These are phyloP conservation scores for Drosophila niveifrons DNA, from an alignment of 2,888 invertebrate genomes.

Conservation along the genomic window DNA sequence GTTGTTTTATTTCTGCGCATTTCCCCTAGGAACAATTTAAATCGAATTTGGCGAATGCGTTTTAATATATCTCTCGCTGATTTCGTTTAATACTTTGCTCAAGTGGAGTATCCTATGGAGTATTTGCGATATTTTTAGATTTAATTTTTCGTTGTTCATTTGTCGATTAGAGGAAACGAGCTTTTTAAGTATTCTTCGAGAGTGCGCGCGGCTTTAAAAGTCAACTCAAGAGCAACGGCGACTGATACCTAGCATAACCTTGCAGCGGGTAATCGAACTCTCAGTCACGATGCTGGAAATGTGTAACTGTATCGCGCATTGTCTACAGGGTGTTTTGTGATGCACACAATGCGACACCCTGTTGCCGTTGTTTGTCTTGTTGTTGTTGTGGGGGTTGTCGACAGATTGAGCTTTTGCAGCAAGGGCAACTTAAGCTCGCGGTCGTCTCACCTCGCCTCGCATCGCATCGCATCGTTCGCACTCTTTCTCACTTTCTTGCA, in stretches of 20 bases:
- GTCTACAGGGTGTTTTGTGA: neutral
- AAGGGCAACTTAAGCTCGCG: constrained; percentile 34
- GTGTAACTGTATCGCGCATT: constrained; percentile 6
- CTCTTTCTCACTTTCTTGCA: constrained; percentile 8
- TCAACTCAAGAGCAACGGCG: constrained; percentile 1
- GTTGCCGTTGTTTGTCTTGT: neutral
- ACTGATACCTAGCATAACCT: constrained; percentile 27
- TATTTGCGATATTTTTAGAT: neutral
- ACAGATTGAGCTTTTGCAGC: constrained; percentile 6
- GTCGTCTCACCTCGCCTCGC: neutral
- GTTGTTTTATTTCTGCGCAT: neutral
- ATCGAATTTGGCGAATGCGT: neutral
- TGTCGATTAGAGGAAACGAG: constrained; percentile 1
- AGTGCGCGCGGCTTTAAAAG: neutral
- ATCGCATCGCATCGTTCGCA: constrained; percentile 1
- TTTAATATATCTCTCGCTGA: no score
- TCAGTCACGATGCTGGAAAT: constrained; percentile 13
- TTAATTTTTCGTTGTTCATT: neutral
- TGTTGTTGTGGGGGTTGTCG: neutral
- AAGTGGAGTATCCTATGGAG: neutral
- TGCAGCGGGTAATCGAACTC: constrained; percentile 44
- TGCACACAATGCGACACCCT: constrained; percentile 1
- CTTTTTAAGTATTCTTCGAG: constrained; percentile 5
- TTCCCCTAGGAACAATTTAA: neutral
- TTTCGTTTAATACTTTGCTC: neutral